These are phyloP conservation scores for Tympanuchus pallidicinctus DNA, from an alignment of 2,113 vertebrate species.

Conservation along the genomic window DNA sequence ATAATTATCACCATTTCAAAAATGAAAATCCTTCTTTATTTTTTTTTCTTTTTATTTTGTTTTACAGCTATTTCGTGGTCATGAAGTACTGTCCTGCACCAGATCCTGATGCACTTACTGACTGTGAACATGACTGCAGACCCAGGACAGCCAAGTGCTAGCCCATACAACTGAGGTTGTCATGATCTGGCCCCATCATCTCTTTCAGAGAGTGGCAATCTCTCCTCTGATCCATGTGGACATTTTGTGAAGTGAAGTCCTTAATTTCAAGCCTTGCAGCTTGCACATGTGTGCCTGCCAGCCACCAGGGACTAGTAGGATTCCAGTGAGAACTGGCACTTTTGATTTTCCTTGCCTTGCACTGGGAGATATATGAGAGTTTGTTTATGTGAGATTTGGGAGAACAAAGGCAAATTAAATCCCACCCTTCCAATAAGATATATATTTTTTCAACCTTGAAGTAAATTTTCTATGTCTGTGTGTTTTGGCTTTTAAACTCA, in stretches of 20 bases:
- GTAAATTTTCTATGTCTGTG: constrained; percentile 29
- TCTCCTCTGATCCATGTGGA: not conserved
- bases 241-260: not conserved
- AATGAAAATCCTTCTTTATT: constrained; percentile 9
- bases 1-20: constrained; percentile 52
- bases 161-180: not conserved
- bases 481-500: constrained; percentile 61
- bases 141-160: not conserved
- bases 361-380: not conserved
- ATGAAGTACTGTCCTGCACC: constrained; percentile 21
- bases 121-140: accelerated
- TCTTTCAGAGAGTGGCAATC: not conserved
- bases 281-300: not conserved
- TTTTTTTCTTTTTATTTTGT: not conserved
- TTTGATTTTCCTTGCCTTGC: constrained; percentile 12
- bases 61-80: constrained; percentile 40
- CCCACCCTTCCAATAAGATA: constrained; percentile 32
- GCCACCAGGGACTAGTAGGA: not conserved
- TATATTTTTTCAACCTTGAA: constrained; percentile 62
- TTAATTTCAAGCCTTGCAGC: constrained; percentile 10
- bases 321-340: constrained; percentile 11
- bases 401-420: constrained; percentile 61
- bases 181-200: not conserved
- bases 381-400: constrained; percentile 41
- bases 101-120: not conserved